A percentile compares a stretch with the other conserved stretches of the same genome.
These are phyloP conservation scores for Selene dorsalis DNA, from an alignment of 2,797 vertebrate species.

Conservation along the genomic window DNA sequence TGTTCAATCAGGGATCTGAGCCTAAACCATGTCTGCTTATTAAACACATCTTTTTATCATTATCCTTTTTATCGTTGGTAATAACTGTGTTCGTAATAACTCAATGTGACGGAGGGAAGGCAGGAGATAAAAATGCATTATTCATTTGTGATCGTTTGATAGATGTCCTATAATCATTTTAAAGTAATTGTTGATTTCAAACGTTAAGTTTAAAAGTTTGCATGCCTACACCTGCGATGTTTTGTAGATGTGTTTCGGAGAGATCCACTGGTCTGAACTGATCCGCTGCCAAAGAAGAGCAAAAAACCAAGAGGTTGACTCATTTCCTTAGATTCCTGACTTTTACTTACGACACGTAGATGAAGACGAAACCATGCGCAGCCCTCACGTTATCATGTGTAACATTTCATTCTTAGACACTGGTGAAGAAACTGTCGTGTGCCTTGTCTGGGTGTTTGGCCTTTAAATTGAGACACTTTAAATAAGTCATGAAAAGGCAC, in stretches of 20 bases:
- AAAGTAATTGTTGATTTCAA: not conserved
- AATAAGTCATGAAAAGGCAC: constrained; percentile 26
- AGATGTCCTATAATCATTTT: not conserved
- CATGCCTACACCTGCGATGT: not conserved
- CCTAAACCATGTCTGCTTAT: not conserved
- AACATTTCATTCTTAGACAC: not conserved
- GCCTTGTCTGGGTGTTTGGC: constrained; percentile 50
- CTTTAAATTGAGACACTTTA: constrained; percentile 28
- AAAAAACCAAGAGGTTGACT: constrained; percentile 11
- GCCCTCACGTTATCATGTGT: not conserved
- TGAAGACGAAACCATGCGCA: not conserved
- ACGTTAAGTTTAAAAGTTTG: constrained; percentile 2
- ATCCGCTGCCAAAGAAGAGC: constrained; percentile 33
- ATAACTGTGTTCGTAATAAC: constrained; percentile 2
- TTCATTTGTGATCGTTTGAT: not conserved
- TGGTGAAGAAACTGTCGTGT: constrained; percentile 12
- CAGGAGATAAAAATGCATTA: not conserved
- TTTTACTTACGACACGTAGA: not conserved
- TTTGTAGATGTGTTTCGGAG: not conserved
- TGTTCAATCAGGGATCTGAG: not conserved
- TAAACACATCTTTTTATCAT: no score
- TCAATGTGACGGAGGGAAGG: not conserved
- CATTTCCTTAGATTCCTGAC: not conserved
- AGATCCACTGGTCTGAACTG: constrained; percentile 1
- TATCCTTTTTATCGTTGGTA: no score